A percentile compares a stretch with the other conserved stretches of the same genome.
Conservation (phyloP, 1,140 invertebrate species). For the Camponotus floridanus region DNA sequence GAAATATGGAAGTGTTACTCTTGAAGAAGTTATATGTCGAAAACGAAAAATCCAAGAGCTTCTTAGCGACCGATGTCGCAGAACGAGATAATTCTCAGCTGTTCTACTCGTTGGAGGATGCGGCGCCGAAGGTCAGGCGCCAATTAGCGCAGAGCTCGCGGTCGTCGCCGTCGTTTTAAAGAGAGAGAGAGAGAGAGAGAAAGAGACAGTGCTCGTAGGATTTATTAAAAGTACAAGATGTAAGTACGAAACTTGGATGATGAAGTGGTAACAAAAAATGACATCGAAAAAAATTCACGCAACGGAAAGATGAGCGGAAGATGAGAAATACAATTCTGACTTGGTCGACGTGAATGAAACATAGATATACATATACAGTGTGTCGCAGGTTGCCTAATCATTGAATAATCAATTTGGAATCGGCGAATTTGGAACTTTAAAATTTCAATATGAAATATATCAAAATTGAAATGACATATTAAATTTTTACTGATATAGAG, state of each 20-base stretch:
- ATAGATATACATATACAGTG: neutral
- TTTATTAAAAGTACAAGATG: conserved; percentile 68
- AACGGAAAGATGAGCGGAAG: neutral
- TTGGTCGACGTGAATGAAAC: conserved; percentile 2
- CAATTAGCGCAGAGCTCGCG: conserved; percentile 56
- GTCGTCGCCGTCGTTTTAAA: conserved; percentile 45
- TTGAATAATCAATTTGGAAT: neutral
- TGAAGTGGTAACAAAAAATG: conserved; percentile 53
- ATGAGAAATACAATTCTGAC: neutral
- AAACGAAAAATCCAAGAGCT: conserved; percentile 13
- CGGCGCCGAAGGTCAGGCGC: conserved; percentile 62
- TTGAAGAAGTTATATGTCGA: neutral
- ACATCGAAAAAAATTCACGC: conserved; percentile 14
- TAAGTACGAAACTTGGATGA: conserved; percentile 55
- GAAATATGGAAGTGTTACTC: neutral
- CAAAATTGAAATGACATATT: neutral
- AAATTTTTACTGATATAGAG: neutral
- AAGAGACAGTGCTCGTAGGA: conserved; percentile 12
- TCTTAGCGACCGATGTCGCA: conserved; percentile 42
- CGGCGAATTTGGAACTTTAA: neutral
- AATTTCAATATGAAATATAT: neutral
- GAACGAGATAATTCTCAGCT: conserved; percentile 61
- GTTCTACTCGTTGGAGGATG: conserved; percentile 41
- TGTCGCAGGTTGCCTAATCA: neutral
- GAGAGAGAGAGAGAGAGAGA: neutral